Base-by-base conservation (phyloP, 2,797 vertebrate species). In the Centroberyx gerrardi region DNA sequence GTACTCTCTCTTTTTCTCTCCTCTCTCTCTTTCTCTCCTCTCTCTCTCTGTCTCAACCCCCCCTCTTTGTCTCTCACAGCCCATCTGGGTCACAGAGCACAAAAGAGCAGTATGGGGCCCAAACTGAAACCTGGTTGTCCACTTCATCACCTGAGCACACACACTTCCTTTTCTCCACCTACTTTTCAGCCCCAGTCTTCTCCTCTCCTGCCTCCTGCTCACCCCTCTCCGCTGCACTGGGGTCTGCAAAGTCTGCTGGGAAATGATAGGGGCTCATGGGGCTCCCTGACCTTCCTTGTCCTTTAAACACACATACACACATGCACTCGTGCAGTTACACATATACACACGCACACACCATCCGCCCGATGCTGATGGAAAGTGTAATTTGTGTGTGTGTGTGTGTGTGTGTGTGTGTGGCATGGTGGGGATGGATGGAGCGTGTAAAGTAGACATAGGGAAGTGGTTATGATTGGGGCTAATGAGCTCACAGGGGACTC, bases 401-500 rank as follows among this genome's bases (percentile, higher is more conserved):
- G 69, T 55, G 56, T 72, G 68, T 64, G 38, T 27, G 17, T 89
- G 83, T 88, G 77, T 33, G 63, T 77, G 76, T 83, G 71, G 80
- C 77, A 72, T 74, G 59, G 56, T 76, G 81, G 80, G 62, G 76
- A 91, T 90, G 86, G 91, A 93, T 92, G 90, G 79, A 81, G 69
- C 38, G 84, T 77, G 73, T 82, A 84, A 80, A 76, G 76, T 68
- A 82, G 80, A 87, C 70, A 81, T 81, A 83, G 80, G 86, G 90
- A 91, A 91, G 92, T 89, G 87, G 91, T 86, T 83, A 86, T 92
- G 90, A 90, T 93, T 84, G 89, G 80, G 84, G 91, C 88, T 95
- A 94, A 95, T 94, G 93, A 94, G 93, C 90, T 92, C 93, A 94
- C 89, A 87, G 77, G 93, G 93, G 91, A 94, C 81, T 53, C 83